A percentile compares a stretch with the other conserved stretches of the same genome.
Conservation (phyloP, 2,797 vertebrate genomes). For the Thalassophryne amazonica region DNA sequence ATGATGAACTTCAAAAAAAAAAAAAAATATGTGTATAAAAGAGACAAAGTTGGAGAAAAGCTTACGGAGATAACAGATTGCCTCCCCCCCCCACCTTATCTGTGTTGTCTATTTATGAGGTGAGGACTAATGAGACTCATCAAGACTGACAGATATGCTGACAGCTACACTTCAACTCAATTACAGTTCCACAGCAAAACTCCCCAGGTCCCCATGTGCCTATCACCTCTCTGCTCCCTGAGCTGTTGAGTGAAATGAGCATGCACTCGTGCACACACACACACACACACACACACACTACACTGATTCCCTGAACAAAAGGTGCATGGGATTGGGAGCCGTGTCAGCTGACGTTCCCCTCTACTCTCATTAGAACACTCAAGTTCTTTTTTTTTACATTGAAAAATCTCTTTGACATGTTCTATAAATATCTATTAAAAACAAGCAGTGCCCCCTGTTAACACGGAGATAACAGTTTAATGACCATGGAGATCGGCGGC, state of each 20-base stretch:
- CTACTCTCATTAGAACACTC: slow-evolving; percentile 17
- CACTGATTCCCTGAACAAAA: slow-evolving; percentile 45
- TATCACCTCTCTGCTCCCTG: slow-evolving; percentile 54
- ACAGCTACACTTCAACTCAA: slow-evolving; percentile 73
- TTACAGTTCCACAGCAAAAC: slow-evolving; percentile 66
- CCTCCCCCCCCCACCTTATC: slow-evolving; percentile 25
- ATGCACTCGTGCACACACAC: neutral
- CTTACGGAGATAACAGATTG: slow-evolving; percentile 52
- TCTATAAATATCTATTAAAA: slow-evolving; percentile 49
- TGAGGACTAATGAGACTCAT: slow-evolving; percentile 68
- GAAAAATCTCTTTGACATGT: slow-evolving; percentile 28
- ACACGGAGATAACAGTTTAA: slow-evolving; percentile 51
- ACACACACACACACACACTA: slow-evolving; percentile 13
- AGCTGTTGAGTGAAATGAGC: slow-evolving; percentile 47
- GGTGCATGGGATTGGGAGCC: slow-evolving; percentile 51
- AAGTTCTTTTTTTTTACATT: too few relatives aligned
- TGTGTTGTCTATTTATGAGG: slow-evolving; percentile 69
- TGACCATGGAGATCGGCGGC: slow-evolving; percentile 51
- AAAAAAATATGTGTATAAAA: neutral
- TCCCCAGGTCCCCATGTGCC: slow-evolving; percentile 56
- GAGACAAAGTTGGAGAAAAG: slow-evolving; percentile 26
- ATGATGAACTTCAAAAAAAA: too few relatives aligned
- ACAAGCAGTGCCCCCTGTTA: slow-evolving; percentile 50
- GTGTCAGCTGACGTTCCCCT: neutral
- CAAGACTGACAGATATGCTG: slow-evolving; percentile 72